These are phyloP conservation scores for Ophonus ardosiacus DNA, from an alignment of 2,888 invertebrate species.

Conservation along the genomic window DNA sequence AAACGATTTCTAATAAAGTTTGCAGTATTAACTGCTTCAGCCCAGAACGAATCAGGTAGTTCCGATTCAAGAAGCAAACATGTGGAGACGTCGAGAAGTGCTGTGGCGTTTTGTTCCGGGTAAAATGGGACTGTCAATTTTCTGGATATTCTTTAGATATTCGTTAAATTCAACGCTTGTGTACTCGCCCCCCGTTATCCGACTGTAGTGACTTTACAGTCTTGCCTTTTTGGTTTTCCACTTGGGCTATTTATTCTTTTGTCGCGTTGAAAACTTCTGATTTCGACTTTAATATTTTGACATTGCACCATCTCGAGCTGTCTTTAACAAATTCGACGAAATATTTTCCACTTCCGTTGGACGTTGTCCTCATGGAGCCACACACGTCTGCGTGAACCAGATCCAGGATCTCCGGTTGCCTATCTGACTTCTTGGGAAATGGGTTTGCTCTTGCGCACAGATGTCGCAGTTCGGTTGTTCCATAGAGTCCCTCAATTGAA, in stretches of 20 bases:
- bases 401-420: slow-evolving; percentile 56
- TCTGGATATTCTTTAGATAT: slow-evolving; percentile 63
- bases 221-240: too few species aligned
- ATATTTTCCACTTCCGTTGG: slow-evolving; percentile 64
- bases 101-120: slow-evolving; percentile 67
- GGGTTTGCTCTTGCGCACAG: slow-evolving; percentile 63
- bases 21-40: slow-evolving; percentile 70
- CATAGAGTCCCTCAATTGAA: not conserved
- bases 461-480: slow-evolving; percentile 64
- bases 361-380: slow-evolving; percentile 35
- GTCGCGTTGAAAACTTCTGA: not conserved
- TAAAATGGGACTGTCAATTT: slow-evolving; percentile 65
- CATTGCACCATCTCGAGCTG: slow-evolving; percentile 37
- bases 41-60: slow-evolving; percentile 70
- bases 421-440: too few species aligned
- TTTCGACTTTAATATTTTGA: slow-evolving; percentile 26
- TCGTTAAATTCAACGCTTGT: slow-evolving; percentile 63
- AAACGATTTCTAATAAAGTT: slow-evolving; percentile 70
- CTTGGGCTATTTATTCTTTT: not conserved
- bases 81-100: slow-evolving; percentile 66
- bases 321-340: slow-evolving; percentile 67
- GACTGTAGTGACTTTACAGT: slow-evolving; percentile 64
- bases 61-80: slow-evolving; percentile 69
- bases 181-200: slow-evolving; percentile 65
- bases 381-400: too few species aligned